Evolutionary conservation across 1,140 invertebrate genomes (phyloP).

Genomic region (Delia radicum): DNA sequence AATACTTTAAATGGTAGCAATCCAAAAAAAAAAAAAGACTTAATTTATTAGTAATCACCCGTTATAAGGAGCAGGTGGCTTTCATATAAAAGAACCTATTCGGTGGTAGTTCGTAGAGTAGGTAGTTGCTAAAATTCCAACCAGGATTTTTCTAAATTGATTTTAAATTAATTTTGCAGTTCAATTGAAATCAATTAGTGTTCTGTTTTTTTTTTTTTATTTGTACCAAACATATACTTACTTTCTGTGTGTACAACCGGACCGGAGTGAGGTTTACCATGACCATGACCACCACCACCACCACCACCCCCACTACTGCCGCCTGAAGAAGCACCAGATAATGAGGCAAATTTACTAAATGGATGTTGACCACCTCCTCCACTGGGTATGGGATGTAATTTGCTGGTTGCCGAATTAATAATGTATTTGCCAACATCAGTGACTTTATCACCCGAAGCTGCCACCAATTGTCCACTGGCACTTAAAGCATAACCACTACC

Average conservation of each 20-base stretch:
- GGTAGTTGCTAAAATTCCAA: too few species aligned
- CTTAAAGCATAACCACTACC: constrained; percentile 74
- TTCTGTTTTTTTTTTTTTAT: neutral
- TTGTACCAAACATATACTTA: constrained; percentile 37
- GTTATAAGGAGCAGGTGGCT: too few species aligned
- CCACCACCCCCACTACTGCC: constrained; percentile 47
- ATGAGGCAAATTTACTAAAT: constrained; percentile 47
- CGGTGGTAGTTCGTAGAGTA: too few species aligned
- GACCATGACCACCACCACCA: too few species aligned
- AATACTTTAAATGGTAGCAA: too few species aligned
- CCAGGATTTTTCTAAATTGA: too few species aligned
- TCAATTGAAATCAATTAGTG: neutral
- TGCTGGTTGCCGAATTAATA: constrained; percentile 69
- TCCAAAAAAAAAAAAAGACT: too few species aligned
- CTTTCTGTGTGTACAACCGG: constrained; percentile 49
- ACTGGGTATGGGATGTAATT: constrained; percentile 55
- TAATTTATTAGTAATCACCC: too few species aligned
- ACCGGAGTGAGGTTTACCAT: constrained; percentile 30
- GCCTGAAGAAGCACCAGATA: constrained; percentile 50
- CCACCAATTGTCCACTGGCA: constrained; percentile 66
- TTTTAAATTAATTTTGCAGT: too few species aligned
- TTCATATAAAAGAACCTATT: too few species aligned
- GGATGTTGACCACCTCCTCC: constrained; percentile 41
- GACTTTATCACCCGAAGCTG: constrained; percentile 67
- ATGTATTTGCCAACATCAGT: constrained; percentile 74